phyloP scores from a whole-genome alignment of 2,113 vertebrate species.

The Okapia johnstoni region DNA sequence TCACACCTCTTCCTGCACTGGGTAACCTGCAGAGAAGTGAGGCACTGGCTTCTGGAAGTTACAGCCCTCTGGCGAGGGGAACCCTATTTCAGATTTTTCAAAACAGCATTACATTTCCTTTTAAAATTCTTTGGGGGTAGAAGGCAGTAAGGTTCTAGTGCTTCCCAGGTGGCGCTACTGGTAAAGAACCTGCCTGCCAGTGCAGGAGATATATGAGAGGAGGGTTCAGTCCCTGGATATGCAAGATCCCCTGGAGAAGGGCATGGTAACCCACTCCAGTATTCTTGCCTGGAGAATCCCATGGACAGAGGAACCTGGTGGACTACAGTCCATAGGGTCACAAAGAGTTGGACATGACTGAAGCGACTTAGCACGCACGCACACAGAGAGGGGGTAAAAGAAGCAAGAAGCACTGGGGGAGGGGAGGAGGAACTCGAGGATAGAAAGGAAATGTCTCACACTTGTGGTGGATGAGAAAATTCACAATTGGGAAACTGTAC shows the following conservation, averaged over 20 bases:
- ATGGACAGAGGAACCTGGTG: background rate
- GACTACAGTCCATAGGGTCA: background rate
- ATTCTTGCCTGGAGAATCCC: background rate
- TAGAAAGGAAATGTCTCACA: background rate
- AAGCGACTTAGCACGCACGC: accelerated
- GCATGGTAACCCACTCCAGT: background rate
- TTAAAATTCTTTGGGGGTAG: background rate
- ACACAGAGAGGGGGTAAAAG: background rate
- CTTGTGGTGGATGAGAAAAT: background rate
- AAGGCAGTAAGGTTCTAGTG: background rate
- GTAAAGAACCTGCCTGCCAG: background rate
- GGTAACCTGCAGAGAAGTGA: background rate
- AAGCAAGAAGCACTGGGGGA: background rate
- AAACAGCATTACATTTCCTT: conserved; percentile 8
- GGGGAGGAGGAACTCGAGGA: background rate
- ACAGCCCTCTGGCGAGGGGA: background rate
- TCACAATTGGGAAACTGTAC: background rate
- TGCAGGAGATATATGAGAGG: background rate
- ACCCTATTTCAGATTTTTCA: background rate
- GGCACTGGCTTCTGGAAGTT: background rate
- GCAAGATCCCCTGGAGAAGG: background rate
- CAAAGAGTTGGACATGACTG: background rate
- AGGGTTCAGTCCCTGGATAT: background rate
- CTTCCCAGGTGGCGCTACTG: background rate
- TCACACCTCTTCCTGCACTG: background rate